phyloP scores from a whole-genome alignment of 92 coral and sea anemone species.

The Ricordea florida region DNA sequence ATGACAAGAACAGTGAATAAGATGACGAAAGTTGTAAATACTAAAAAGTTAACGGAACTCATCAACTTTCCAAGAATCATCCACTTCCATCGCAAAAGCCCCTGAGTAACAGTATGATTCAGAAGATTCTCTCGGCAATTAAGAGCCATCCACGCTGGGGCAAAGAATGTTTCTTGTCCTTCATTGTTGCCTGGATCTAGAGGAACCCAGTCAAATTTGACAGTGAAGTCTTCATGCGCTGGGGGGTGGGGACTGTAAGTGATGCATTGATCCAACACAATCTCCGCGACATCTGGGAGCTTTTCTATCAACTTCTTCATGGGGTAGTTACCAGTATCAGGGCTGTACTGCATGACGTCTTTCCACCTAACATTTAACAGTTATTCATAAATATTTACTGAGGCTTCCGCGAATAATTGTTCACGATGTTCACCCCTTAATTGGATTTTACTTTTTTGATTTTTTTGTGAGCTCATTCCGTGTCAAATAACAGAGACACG shows the following conservation, averaged over 20 bases:
- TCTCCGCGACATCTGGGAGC: conserved; percentile 75
- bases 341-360: background rate
- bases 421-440: too few relatives aligned
- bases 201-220: conserved; percentile 68
- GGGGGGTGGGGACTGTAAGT: conserved; percentile 53
- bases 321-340: conserved; percentile 1
- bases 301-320: conserved; percentile 59
- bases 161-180: conserved; percentile 6
- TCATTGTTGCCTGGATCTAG: conserved; percentile 74
- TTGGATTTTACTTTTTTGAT: too few relatives aligned
- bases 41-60: conserved; percentile 22
- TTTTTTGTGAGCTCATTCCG: too few relatives aligned
- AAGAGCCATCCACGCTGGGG: conserved; percentile 62
- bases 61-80: conserved; percentile 65
- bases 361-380: conserved; percentile 14
- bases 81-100: conserved; percentile 77
- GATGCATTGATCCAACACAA: conserved; percentile 77
- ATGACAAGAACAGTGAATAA: conserved; percentile 51
- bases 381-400: background rate
- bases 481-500: too few relatives aligned
- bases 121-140: conserved; percentile 70
- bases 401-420: too few relatives aligned
- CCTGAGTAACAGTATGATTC: conserved; percentile 73
- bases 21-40: conserved; percentile 45
- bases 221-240: conserved; percentile 61